Conservation (phyloP, 64 coral and sea anemone genomes). For the Montipora efflorescens region DNA sequence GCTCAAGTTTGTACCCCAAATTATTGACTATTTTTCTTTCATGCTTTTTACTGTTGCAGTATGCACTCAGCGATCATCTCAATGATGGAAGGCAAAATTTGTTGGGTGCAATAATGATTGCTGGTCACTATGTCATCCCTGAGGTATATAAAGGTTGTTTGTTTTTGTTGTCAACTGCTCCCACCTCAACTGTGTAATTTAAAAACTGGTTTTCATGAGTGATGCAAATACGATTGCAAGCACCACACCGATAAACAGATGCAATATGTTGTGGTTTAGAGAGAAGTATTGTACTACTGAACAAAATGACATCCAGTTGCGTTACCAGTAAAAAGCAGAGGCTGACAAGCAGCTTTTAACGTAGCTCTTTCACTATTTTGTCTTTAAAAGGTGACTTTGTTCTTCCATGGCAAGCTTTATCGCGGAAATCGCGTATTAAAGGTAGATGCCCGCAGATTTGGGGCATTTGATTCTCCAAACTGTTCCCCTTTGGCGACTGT, state of each 20-base stretch:
- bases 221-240: too few species aligned
- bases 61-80: slow-evolving; percentile 82
- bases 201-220: too few species aligned
- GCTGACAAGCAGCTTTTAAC: neutral
- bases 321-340: too few species aligned
- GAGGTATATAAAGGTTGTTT: slow-evolving; percentile 62
- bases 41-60: slow-evolving; percentile 20
- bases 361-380: neutral
- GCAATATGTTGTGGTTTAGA: too few species aligned
- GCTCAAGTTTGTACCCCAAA: too few species aligned
- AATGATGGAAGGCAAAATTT: slow-evolving; percentile 94
- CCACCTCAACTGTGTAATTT: neutral
- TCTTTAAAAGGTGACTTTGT: slow-evolving; percentile 82
- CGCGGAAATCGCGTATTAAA: slow-evolving; percentile 91
- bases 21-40: neutral
- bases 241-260: too few species aligned
- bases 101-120: slow-evolving; percentile 95
- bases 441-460: slow-evolving; percentile 93
- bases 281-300: too few species aligned
- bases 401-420: slow-evolving; percentile 97
- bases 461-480: slow-evolving; percentile 99
- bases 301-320: too few species aligned
- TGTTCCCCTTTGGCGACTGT: slow-evolving; percentile 79
- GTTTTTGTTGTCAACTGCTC: neutral
- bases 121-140: slow-evolving; percentile 94